Conservation (phyloP, 2,113 vertebrate genomes). For the Gobio gobio region DNA sequence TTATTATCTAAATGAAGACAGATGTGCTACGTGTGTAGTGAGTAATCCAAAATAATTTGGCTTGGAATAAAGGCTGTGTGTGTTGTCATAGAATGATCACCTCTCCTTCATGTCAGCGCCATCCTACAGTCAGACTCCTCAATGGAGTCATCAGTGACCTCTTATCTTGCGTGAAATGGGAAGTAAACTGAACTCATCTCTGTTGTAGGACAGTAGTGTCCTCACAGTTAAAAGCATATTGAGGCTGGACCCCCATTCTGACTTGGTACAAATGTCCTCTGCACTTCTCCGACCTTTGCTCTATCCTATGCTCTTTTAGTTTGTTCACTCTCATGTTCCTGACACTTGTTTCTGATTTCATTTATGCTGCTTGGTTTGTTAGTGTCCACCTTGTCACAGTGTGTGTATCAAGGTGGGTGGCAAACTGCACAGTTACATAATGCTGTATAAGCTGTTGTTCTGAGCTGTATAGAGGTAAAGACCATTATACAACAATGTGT, state of each 20-base stretch:
- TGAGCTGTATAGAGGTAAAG: background rate
- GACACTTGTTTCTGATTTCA: background rate
- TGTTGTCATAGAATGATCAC: background rate
- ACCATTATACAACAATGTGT: background rate
- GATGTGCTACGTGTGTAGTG: background rate
- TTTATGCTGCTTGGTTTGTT: background rate
- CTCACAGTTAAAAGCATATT: background rate
- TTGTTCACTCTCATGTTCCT: too few relatives aligned
- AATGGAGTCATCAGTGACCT: background rate
- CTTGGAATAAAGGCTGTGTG: background rate
- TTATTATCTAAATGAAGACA: background rate
- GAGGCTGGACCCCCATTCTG: background rate
- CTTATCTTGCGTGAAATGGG: background rate
- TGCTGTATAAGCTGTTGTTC: background rate
- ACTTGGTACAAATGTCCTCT: background rate
- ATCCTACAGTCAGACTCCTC: background rate
- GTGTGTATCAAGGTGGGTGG: background rate
- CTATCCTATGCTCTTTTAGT: background rate
- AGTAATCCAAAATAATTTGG: background rate
- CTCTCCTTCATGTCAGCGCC: background rate
- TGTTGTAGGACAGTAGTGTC: background rate
- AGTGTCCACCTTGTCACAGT: background rate
- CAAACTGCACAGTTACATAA: constrained; percentile 20
- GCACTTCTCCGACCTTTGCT: background rate
- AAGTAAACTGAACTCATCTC: background rate